phyloP scores from a whole-genome alignment of 2,888 invertebrate genomes.

The Xylota segnis region DNA sequence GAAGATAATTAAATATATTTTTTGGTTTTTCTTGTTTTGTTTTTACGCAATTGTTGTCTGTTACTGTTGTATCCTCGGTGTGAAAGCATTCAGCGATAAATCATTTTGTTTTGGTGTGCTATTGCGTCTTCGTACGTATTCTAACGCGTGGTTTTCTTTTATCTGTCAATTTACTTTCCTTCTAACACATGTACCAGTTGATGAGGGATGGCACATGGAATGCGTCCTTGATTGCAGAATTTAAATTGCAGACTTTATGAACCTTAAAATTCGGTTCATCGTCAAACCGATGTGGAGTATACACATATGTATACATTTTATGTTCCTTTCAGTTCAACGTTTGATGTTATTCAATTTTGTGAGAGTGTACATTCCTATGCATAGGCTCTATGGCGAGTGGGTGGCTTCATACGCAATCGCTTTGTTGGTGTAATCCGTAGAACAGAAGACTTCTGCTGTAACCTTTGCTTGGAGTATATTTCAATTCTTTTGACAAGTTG shows the following conservation, averaged over 20 bases:
- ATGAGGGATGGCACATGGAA: not conserved
- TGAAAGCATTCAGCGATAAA: conserved; percentile 6
- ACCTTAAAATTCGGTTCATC: not conserved
- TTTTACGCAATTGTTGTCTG: not conserved
- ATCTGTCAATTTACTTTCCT: conserved; percentile 16
- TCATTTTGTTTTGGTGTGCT: conserved; percentile 13
- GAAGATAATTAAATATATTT: conserved; percentile 4
- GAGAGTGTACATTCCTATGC: not conserved
- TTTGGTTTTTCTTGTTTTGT: not conserved
- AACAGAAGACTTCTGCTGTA: too few relatives aligned
- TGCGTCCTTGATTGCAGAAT: conserved; percentile 13
- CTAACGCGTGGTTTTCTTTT: conserved; percentile 13
- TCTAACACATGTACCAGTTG: not conserved
- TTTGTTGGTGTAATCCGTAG: too few relatives aligned
- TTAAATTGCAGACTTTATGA: conserved; percentile 15
- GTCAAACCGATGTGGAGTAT: not conserved
- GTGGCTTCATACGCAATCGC: too few relatives aligned
- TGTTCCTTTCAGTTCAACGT: not conserved
- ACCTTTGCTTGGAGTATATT: too few relatives aligned
- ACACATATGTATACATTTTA: not conserved
- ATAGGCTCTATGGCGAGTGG: too few relatives aligned
- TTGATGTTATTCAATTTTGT: conserved; percentile 1
- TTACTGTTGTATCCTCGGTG: not conserved
- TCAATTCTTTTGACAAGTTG: too few relatives aligned
- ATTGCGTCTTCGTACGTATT: not conserved